Evolutionary conservation across 1,140 invertebrate species (phyloP), one percentile per base, ranked within the genome.

Genomic region (Armadillidium nasatum): DNA sequence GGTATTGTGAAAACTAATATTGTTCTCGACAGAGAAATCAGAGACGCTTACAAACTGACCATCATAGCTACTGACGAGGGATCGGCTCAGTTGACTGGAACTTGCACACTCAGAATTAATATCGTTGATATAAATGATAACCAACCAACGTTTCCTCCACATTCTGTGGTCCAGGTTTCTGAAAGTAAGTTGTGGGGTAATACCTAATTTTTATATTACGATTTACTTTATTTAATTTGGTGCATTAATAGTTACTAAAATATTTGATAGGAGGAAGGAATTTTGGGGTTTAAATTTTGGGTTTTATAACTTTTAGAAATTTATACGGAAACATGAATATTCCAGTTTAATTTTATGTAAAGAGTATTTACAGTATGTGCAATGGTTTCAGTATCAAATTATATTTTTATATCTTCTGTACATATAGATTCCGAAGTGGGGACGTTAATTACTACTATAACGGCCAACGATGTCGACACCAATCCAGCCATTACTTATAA

Each of bases 401-500:
- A 19, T 66, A 45, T 33, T 33, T 3, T 76, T 43, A 9, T 15
- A 19, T 2, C 33, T 54, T 21, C 11, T 10, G 19, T 3, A 33
- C 4, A 13, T 21, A 19, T 72, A 80, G 79, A 77, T 19, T 76
- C 80, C 21, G 88, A 91, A 82, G 89, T 96, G 76, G 96, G 96
- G 44, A 91, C 92, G 6, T 89, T 95, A n/a, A 87, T 98, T 70
- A 93, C 94, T 71, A 92, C 92, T 72, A 90, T 97, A 77, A 93
- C 94, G 21, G 96, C 96, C 68, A 98, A 97, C 86, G 96, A 98
- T 86, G 94, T 96, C 15, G 96, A 99, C 86, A 94, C 93, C 11
- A 92, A 93, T 84, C 95, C 95, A 44, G 88, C 91, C 0, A 85
- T 99, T 67, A 93, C 91, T n/a, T 99, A 98, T 86, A 89, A 88